Conservation (phyloP, 2,113 vertebrate species). For the Australoheros scitulus region DNA sequence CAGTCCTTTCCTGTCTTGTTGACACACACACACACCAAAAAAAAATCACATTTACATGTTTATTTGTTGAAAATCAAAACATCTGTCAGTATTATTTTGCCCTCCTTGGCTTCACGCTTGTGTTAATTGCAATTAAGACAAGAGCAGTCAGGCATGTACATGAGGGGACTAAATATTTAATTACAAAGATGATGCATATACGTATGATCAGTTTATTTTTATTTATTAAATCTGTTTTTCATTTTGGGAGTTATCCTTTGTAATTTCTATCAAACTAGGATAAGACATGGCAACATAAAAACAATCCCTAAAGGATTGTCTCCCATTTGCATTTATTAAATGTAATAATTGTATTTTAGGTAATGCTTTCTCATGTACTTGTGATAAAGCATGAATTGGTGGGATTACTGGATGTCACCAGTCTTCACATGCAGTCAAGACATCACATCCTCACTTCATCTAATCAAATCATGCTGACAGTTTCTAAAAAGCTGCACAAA, state of each 20-base stretch:
- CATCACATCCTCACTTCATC: neutral
- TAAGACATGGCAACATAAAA: neutral
- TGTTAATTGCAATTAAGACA: conserved; percentile 85
- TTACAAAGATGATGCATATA: conserved; percentile 78
- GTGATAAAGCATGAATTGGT: conserved; percentile 21
- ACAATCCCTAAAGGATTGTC: neutral
- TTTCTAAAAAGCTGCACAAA: neutral
- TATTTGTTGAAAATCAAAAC: conserved; percentile 41
- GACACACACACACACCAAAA: neutral
- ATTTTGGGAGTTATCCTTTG: conserved; percentile 11
- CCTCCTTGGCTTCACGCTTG: conserved; percentile 75
- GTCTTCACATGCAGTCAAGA: neutral
- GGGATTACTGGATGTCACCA: neutral
- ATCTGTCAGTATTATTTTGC: conserved; percentile 75
- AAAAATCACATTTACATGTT: conserved; percentile 6
- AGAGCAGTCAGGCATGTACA: conserved; percentile 75
- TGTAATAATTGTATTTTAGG: neutral
- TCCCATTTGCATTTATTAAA: conserved; percentile 5
- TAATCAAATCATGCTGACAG: neutral
- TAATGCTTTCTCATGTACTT: neutral
- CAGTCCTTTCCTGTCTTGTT: neutral
- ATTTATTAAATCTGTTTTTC: conserved; percentile 52
- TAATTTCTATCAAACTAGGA: no score
- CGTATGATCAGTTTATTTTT: conserved; percentile 66
- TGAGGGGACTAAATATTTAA: conserved; percentile 80